Evolutionary conservation across 2,797 vertebrate genomes (phyloP), one percentile per base, ranked within the genome.

Genomic region (Ctenochaetus hawaiiensis): DNA sequence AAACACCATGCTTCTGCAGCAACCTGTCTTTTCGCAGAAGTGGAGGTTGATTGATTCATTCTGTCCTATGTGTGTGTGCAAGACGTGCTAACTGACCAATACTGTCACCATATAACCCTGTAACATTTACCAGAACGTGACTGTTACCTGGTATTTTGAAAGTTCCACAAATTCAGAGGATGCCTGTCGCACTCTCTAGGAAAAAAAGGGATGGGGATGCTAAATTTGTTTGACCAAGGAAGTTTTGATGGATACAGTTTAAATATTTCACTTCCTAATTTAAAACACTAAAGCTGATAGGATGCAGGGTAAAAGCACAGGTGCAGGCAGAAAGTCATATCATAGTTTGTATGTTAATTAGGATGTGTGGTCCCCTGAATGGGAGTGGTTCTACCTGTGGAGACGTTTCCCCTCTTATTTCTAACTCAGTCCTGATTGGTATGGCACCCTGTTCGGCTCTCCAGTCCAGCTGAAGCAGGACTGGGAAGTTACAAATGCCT

Each of bases 21-120:
- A 83, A 78, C 77, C 81, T 45, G 47, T 70, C 77, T 84, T 87
- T 94, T 93, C 93, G 44, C 9, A 92, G 92, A 94, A 93, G 62
- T 56, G 9, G 59, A 58, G 61, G 41, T 30, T 75, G 62, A 84
- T 63, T 80, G 71, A 91, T 84, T 84, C 37, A 87, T 76, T 83
- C 20, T 78, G 82, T 68, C 49, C 74, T 63, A 11, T 59, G 45
- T 68, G 49, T 45, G 65, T 62, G 62, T 58, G 69, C 22, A 69
- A 65, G 57, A 82, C 69, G 56, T 75, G 45, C 69, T 71, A 34
- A 41, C 67, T 67, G 78, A 80, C 56, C 72, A 65, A 54, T 58
- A n/a, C 34, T 61, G 58, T 72, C 20, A 9, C 11, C 43, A 23
- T 71, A 14, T 68, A 14, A 71, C 54, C 60, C 34, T 1, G 1